These are phyloP conservation scores for Nemapogon koenigi DNA, from an alignment of 2,888 invertebrate species.

Conservation along the genomic window DNA sequence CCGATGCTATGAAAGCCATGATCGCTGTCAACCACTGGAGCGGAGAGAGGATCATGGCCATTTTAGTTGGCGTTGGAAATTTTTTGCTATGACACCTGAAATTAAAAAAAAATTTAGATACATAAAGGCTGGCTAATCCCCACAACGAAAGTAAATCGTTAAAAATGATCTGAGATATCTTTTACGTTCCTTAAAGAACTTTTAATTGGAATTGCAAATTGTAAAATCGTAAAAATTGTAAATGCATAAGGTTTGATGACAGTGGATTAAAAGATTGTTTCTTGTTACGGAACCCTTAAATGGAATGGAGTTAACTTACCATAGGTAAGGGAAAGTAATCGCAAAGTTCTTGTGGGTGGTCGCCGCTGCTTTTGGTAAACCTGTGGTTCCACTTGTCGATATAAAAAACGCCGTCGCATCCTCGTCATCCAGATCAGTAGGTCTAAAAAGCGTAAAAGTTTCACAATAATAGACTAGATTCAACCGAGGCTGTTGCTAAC, in stretches of 20 bases:
- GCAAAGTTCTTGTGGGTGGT: constrained; percentile 36
- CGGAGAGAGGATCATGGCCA: constrained; percentile 33
- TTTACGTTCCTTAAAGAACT: too few species aligned
- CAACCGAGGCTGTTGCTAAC: too few species aligned
- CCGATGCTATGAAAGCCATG: constrained; percentile 29
- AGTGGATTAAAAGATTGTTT: too few species aligned
- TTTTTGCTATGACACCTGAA: constrained; percentile 23
- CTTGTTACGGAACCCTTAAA: constrained; percentile 22
- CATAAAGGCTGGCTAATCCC: too few species aligned
- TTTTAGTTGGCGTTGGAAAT: constrained; percentile 38
- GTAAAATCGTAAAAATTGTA: too few species aligned
- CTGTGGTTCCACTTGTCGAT: constrained; percentile 44
- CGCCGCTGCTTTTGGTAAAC: constrained; percentile 37
- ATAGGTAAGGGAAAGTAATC: constrained; percentile 25
- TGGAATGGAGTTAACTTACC: constrained; percentile 22
- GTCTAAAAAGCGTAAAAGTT: constrained; percentile 21
- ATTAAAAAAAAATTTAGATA: not conserved
- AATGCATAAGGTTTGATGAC: too few species aligned
- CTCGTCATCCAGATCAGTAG: constrained; percentile 34
- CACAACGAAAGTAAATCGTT: too few species aligned
- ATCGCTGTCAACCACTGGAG: constrained; percentile 48
- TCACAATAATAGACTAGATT: too few species aligned
- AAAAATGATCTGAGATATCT: too few species aligned
- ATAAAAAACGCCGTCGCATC: constrained; percentile 29
- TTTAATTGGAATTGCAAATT: too few species aligned